phyloP scores from a whole-genome alignment of 2,113 vertebrate genomes.

The Melospiza georgiana region DNA sequence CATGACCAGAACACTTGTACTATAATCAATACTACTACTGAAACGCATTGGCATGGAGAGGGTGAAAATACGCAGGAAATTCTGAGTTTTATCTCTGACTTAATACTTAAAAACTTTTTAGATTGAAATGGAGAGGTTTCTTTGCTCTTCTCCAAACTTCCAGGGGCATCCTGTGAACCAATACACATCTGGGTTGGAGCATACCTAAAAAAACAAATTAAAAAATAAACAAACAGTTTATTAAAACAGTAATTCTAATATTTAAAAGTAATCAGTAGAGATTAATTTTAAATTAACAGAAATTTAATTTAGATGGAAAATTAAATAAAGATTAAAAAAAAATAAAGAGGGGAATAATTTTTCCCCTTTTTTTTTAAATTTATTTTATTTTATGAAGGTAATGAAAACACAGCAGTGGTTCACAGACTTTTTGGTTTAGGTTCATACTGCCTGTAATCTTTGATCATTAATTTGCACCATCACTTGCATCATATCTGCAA shows the following conservation, averaged over 20 bases:
- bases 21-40: neutral
- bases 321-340: neutral
- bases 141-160: neutral
- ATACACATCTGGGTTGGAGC: neutral
- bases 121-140: neutral
- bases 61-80: neutral
- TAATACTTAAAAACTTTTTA: neutral
- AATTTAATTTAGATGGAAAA: too few relatives aligned
- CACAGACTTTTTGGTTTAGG: neutral
- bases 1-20: neutral
- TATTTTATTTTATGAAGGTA: neutral
- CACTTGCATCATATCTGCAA: neutral
- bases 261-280: neutral
- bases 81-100: neutral
- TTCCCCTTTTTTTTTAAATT: accelerated
- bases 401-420: neutral
- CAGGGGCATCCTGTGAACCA: accelerated
- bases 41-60: neutral
- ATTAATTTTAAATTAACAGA: too few relatives aligned
- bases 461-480: neutral
- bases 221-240: neutral
- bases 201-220: neutral
- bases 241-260: neutral
- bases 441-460: neutral
- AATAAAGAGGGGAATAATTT: accelerated